phyloP scores from a whole-genome alignment of 2,888 invertebrate genomes.

The Odontocolon sp. region DNA sequence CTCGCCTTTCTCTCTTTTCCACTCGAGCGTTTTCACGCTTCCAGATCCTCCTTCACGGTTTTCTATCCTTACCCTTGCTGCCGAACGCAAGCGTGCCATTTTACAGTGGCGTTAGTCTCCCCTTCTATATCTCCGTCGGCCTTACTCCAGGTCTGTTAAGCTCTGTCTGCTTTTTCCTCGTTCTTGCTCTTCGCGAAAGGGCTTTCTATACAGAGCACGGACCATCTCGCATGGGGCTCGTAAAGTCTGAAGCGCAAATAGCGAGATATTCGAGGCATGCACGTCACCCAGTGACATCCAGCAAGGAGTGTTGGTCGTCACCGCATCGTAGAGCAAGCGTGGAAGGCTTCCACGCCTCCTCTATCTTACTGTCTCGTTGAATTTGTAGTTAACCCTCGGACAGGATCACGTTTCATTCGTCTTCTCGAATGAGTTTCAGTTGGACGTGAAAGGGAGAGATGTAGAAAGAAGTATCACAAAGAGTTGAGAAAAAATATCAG shows the following conservation, averaged over 20 bases:
- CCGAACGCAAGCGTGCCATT: constrained; percentile 71
- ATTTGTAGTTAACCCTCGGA: background rate
- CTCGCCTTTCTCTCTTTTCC: constrained; percentile 30
- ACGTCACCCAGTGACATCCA: constrained; percentile 50
- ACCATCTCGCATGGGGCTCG: constrained; percentile 70
- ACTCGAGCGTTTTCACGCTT: background rate
- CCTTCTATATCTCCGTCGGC: constrained; percentile 43
- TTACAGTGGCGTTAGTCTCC: constrained; percentile 68
- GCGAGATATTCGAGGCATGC: constrained; percentile 72
- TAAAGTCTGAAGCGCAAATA: constrained; percentile 74
- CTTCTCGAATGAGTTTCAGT: too few relatives aligned
- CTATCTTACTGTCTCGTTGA: background rate
- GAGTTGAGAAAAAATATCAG: too few relatives aligned
- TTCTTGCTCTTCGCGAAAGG: constrained; percentile 16
- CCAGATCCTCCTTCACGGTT: constrained; percentile 27
- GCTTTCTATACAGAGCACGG: constrained; percentile 56
- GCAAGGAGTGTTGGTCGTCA: background rate
- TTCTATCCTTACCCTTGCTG: constrained; percentile 43
- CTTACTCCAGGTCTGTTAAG: too few relatives aligned
- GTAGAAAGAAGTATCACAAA: too few relatives aligned
- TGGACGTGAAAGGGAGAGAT: too few relatives aligned
- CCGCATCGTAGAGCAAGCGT: constrained; percentile 12
- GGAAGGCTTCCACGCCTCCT: background rate
- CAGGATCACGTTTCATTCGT: background rate
- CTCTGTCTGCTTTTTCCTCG: constrained; percentile 26